Base-by-base conservation (phyloP, 2,797 vertebrate genomes). In the Ptychadena robeensis region DNA sequence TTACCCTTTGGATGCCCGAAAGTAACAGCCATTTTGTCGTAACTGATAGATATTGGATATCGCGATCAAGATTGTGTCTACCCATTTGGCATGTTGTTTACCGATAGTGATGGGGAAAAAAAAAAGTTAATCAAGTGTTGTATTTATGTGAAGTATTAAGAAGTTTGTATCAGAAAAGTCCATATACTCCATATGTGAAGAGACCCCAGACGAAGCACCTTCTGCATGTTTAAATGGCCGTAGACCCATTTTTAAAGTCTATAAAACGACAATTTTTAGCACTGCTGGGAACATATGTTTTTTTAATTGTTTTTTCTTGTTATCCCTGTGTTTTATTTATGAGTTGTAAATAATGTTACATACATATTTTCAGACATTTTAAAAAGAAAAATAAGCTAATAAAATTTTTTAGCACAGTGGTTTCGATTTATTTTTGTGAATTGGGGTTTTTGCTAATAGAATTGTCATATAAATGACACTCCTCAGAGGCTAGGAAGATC, bases 281-380 rank as follows among this genome's bases (percentile, higher is more conserved):
- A 87, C 82, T 87, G 81, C 6, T 86, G 85, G 86, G 83, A 91
- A 91, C 82, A 82, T 87, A 86, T 88, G 80, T 87, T 88, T 86
- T 85, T 85, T 88, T 88, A 82, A 87, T 87, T 89, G 82, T 90
- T 66, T 37, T 79, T 81, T 82, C 80, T 25, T 84, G 83, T 90
- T 91, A 91, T 89, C 71, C 88, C 85, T 85, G 88, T 85, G 63
- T 80, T 86, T 91, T 91, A 91, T 92, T 92, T 92, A 92, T 88
- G 85, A 88, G 90, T 91, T 92, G 91, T 92, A 92, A 91, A 92
- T 92, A 92, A 86, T 90, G 87, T 91, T 90, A 88, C 85, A 86
- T 91, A 89, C 86, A 76, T 88, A 90, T 89, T 88, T 88, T 87
- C 87, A 90, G 82, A 89, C 38, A 80, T 89, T 89, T 91, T 86